These are phyloP conservation scores for Theodoxus fluviatilis DNA, from an alignment of 2,888 invertebrate genomes.

Conservation along the genomic window DNA sequence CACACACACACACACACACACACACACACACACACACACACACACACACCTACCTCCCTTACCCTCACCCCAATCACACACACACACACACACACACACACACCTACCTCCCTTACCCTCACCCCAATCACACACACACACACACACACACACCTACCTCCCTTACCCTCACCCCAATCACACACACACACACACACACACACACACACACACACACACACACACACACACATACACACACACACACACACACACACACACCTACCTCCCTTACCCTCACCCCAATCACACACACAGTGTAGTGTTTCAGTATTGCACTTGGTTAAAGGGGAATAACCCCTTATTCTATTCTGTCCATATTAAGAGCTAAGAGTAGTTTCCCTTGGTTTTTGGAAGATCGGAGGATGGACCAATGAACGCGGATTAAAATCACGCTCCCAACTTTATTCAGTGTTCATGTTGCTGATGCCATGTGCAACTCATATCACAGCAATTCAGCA, in stretches of 20 bases:
- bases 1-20: neutral
- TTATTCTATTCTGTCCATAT: no score
- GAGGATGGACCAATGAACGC: no score
- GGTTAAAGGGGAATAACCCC: no score
- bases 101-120: neutral
- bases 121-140: neutral
- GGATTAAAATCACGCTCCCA: no score
- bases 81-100: neutral
- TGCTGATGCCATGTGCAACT: no score
- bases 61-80: neutral
- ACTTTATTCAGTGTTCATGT: no score
- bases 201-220: neutral
- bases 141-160: neutral
- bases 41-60: neutral
- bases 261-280: no score
- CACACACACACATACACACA: constrained; percentile 14
- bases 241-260: constrained; percentile 2
- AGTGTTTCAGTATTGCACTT: no score
- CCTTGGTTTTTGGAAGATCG: no score
- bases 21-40: neutral
- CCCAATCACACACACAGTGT: no score
- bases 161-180: neutral
- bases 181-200: neutral
- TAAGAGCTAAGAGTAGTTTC: no score
- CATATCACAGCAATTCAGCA: no score